Evolutionary conservation across 2,113 vertebrate genomes (phyloP), one percentile per base, ranked within the genome.

Genomic region (Melospiza melodia): DNA sequence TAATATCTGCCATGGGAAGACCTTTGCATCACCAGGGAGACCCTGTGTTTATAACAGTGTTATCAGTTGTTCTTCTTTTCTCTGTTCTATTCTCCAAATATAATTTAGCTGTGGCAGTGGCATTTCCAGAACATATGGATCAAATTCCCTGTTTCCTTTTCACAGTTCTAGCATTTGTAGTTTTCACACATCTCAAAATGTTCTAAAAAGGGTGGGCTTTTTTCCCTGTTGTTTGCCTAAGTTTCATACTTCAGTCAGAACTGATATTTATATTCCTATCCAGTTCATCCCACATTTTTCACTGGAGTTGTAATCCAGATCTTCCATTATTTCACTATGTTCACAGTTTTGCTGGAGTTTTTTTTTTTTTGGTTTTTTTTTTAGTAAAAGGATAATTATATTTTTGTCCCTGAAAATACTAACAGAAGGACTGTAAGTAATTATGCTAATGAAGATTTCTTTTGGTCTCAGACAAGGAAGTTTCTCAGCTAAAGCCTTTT

Each of bases 111-210:
- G 96, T 97, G 79, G 96, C 87, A 96, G 87, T 96, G 93, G 91
- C 96, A 97, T 97, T 97, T 97, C 95, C 96, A 96, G 92, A 97
- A 94, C 96, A 97, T 96, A 97, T 96, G 96, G 95, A 96, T 94
- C 95, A 95, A 87, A 97, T 96, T 96, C 87, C 96, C 84, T 95
- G 94, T 96, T 97, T 97, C 96, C 94, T 95, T 86, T 95, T 96
- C 95, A 95, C 94, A 95, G 96, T 88, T 96, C 93, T 94, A 96
- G 95, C 95, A 90, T 95, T 96, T 95, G 94, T 95, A 97, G 91
- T 96, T 96, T 97, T 97, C 96, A 95, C 96, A 97, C 95, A 84
- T 96, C 84, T 96, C 89, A 95, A 93, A 96, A 94, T 97, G 93
- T 95, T 95, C 94, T 94, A 87, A 94, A 97, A 94, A 90, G 63